phyloP scores from a whole-genome alignment of 2,888 invertebrate species.

The Mesorhabditis spiculigera region DNA sequence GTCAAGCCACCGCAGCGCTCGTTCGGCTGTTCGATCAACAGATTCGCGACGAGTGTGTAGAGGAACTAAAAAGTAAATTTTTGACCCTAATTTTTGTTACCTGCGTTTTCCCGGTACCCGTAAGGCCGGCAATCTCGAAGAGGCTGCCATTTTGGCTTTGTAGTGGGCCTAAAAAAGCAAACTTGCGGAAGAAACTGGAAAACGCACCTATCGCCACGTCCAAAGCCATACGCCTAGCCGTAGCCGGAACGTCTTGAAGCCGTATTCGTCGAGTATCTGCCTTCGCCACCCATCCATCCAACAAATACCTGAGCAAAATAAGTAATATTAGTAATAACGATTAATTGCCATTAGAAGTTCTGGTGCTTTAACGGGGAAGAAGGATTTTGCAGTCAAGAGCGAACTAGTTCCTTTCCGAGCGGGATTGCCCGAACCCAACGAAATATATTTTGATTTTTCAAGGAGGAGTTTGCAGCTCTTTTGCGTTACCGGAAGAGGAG shows the following conservation, averaged over 20 bases:
- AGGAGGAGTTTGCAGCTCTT: too few relatives aligned
- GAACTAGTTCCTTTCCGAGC: too few relatives aligned
- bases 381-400: too few relatives aligned
- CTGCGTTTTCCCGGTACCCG: constrained; percentile 31
- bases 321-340: not conserved
- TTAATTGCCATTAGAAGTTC: too few relatives aligned
- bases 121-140: constrained; percentile 28
- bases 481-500: too few relatives aligned
- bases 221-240: not conserved
- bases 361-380: too few relatives aligned
- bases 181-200: constrained; percentile 10
- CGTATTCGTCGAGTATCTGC: not conserved
- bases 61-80: constrained; percentile 20
- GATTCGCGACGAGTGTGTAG: constrained; percentile 26
- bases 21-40: constrained; percentile 14
- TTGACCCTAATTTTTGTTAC: constrained; percentile 14
- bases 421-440: too few relatives aligned
- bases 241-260: not conserved
- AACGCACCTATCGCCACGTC: not conserved
- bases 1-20: constrained; percentile 17
- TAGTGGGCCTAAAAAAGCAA: constrained; percentile 13
- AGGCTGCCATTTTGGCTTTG: constrained; percentile 12
- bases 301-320: not conserved
- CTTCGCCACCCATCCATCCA: not conserved
- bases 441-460: too few relatives aligned